phyloP scores from a whole-genome alignment of 2,888 invertebrate species.

The Eretmocerus hayati region DNA sequence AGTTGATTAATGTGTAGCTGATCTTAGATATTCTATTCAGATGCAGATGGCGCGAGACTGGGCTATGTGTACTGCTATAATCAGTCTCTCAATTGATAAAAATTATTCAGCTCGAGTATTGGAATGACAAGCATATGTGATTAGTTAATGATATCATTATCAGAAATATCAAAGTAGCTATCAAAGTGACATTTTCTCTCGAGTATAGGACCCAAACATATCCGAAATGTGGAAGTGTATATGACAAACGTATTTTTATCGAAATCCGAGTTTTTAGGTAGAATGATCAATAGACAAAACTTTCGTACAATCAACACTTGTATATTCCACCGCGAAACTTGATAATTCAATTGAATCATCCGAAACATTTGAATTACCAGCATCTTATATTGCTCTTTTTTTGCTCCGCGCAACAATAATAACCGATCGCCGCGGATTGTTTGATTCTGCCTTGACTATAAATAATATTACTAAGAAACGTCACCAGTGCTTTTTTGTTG shows the following conservation, averaged over 20 bases:
- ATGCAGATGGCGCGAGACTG: too few relatives aligned
- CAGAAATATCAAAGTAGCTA: constrained; percentile 8
- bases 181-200: neutral
- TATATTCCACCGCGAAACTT: too few relatives aligned
- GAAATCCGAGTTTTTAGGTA: constrained; percentile 9
- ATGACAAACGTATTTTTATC: constrained; percentile 26
- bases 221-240: constrained; percentile 30
- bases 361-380: too few relatives aligned
- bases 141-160: neutral
- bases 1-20: too few relatives aligned
- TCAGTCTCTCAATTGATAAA: neutral
- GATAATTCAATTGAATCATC: too few relatives aligned
- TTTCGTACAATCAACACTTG: neutral
- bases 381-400: too few relatives aligned
- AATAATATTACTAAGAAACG: neutral
- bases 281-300: neutral
- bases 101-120: neutral
- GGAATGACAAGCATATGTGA: neutral
- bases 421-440: too few relatives aligned
- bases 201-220: constrained; percentile 33
- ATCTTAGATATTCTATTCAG: too few relatives aligned
- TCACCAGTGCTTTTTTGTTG: neutral
- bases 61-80: too few relatives aligned
- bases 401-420: too few relatives aligned
- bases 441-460: neutral